A percentile compares a stretch with the other conserved stretches of the same genome.
These are phyloP conservation scores for Microtus oregoni DNA, from an alignment of 2,113 vertebrate species.

Conservation along the genomic window DNA sequence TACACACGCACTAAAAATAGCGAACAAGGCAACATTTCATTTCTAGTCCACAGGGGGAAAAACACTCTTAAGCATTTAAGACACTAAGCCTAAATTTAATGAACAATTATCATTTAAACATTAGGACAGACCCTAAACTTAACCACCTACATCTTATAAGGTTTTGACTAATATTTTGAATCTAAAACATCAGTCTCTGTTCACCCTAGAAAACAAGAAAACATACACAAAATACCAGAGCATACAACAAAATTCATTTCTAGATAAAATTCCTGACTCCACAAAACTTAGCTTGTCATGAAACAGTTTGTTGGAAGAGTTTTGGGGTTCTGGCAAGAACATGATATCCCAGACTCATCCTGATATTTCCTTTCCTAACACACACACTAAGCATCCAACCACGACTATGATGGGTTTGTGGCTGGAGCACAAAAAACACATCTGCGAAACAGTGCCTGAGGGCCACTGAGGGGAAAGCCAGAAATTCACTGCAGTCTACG, in stretches of 20 bases:
- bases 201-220: background rate
- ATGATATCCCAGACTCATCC: conserved; percentile 1
- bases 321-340: conserved; percentile 10
- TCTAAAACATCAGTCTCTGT: background rate
- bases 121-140: background rate
- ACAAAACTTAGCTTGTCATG: conserved; percentile 40
- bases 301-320: conserved; percentile 37
- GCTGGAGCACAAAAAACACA: background rate
- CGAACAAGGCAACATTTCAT: background rate
- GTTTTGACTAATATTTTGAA: conserved; percentile 23
- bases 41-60: background rate
- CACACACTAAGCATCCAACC: background rate
- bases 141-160: background rate
- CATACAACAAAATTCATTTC: background rate
- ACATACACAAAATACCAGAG: background rate
- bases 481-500: background rate
- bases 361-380: background rate
- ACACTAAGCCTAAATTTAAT: background rate
- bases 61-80: conserved; percentile 11
- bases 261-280: conserved; percentile 37
- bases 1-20: background rate
- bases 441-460: background rate
- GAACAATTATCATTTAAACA: background rate
- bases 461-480: background rate
- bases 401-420: background rate